Evolutionary conservation across 2,797 vertebrate species (phyloP), one percentile per base, ranked within the genome.

Genomic region (Mycteria americana): DNA sequence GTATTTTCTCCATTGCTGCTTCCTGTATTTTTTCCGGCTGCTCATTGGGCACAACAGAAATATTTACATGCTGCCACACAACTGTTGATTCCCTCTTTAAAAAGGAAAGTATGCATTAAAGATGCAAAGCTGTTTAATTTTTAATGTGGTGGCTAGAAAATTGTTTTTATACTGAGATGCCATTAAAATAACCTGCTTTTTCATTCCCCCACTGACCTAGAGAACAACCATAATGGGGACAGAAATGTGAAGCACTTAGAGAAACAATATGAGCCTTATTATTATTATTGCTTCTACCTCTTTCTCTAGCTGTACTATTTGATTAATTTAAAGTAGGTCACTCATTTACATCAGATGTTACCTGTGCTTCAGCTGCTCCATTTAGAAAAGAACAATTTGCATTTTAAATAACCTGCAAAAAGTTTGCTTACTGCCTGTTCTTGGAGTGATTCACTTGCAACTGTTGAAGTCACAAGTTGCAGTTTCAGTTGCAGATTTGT

Each of bases 111-210:
- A 45, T 46, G 15, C 78, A 96, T 97, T 94, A 97, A 96, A 95
- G 79, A 93, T 95, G 85, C 84, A 93, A 85, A 91, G 41, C 75
- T 89, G 43, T 75, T 97, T 41, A 93, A 94, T 94, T 95, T 93
- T 97, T 97, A 84, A 97, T 77, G 22, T 72, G 27, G 10, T 92
- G 30, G 27, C 56, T 87, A 76, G 85, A 85, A 17, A 73, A 86
- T 77, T 67, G 28, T 41, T 90, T 95, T 94, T 89, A 79, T 81
- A 78, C 35, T 62, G 75, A 83, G 65, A 46, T 81, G n/a, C 81
- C 46, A 56, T 89, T 85, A 94, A 92, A 97, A 94, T 77, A 83
- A 57, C 64, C 30, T 62, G 64, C 43, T 75, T 87, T 92, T 94
- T 75, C 39, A 30, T 79, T 93, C 73, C 73, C 46, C 43, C 30